phyloP scores from a whole-genome alignment of 2,888 invertebrate species.

The Torymus texanus region DNA sequence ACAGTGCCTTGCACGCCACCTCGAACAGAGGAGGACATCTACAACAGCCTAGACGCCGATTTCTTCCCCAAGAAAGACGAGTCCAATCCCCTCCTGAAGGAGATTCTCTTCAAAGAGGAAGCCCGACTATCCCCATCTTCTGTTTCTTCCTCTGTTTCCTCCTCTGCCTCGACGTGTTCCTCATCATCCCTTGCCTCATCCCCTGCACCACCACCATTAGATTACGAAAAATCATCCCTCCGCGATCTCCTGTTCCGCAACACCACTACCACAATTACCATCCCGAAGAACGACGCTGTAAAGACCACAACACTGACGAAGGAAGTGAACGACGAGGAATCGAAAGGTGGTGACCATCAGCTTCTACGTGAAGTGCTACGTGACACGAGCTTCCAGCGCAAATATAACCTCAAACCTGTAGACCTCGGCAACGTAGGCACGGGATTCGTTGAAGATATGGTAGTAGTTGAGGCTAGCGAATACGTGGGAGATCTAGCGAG shows the following conservation, averaged over 20 bases:
- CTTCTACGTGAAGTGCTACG: constrained; percentile 87
- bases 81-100: constrained; percentile 68
- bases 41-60: constrained; percentile 72
- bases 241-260: constrained; percentile 66
- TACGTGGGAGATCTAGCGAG: constrained; percentile 79
- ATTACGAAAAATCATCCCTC: constrained; percentile 75
- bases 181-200: constrained; percentile 53
- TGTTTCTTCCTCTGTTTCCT: constrained; percentile 58
- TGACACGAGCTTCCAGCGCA: constrained; percentile 90
- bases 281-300: not conserved
- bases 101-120: constrained; percentile 72
- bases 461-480: constrained; percentile 82
- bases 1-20: constrained; percentile 74
- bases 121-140: constrained; percentile 60
- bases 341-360: constrained; percentile 79
- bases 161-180: constrained; percentile 51
- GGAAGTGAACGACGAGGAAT: constrained; percentile 20
- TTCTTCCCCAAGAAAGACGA: constrained; percentile 68
- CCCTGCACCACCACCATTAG: constrained; percentile 69
- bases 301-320: not conserved
- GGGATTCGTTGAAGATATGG: constrained; percentile 78
- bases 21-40: constrained; percentile 72
- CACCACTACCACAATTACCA: not conserved
- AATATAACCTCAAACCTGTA: constrained; percentile 87
- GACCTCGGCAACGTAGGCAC: constrained; percentile 80